Base-by-base conservation (phyloP, 2,888 invertebrate species). In the Lottia scabra region DNA sequence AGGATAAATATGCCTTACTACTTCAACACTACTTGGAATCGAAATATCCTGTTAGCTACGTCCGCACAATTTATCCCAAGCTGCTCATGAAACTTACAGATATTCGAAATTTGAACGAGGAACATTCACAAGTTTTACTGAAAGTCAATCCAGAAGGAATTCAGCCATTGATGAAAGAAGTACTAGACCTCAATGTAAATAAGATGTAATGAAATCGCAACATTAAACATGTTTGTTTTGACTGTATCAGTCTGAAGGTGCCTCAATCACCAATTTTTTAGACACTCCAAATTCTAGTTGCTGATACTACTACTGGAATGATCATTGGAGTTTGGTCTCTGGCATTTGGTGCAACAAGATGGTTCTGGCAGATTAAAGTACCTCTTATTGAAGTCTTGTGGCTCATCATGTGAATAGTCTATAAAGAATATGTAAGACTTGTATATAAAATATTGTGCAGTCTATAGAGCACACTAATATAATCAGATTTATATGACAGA, bases 81-180 rank as follows among this genome's bases (percentile, higher is more conserved):
- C 86, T 98, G 73, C 95, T 98, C 80, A 95, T 95, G 91, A 97
- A 96, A 91, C 94, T 98, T 83, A 93, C 95, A 43, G 97, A 98
- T 89, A 93, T 98, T 63, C 94, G 96, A 81, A 94, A 94, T 88
- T 91, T 98, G 78, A 96, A 97, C 79, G 96, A 97, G 86, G 96
- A 96, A 85, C 94, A 97, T 26, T 95, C 97, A 5, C 94, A 95
- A 69, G 96, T 98, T 6, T 96, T 97, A 89, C 92, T 98, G 63
- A 96, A 97, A 90, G 95, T 97, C 8, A 97, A 98, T 91, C 97
- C 98, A 27, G 93, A 94, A 79, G 93, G 94, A 86, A 95, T 98
- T 67, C 97, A 97, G 87, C 98, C 98, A 0, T 91, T 98, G 66
- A 92, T 98, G 66, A 95, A 97, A 90, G 98, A 98, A 92, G 97